A percentile compares a stretch with the other conserved stretches of the same genome.
Evolutionary conservation across 2,113 vertebrate genomes (phyloP).

Genomic region (Mola mola): DNA sequence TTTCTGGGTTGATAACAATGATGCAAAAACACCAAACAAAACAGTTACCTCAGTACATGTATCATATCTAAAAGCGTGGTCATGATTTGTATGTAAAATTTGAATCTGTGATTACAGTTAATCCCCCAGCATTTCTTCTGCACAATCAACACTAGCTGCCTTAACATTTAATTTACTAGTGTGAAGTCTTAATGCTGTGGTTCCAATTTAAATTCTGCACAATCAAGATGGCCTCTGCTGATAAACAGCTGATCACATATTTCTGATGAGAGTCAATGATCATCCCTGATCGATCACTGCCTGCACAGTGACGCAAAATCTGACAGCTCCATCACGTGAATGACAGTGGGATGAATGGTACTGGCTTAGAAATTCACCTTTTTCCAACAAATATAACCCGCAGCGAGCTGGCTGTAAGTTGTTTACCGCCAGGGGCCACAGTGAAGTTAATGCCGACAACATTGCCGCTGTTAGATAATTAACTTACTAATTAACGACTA

Average conservation of each 20-base stretch:
- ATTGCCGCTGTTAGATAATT: slow-evolving; percentile 21
- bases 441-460: slow-evolving; percentile 27
- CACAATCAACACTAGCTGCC: too few relatives aligned
- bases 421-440: background rate
- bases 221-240: slow-evolving; percentile 27
- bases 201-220: background rate
- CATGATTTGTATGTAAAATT: too few relatives aligned
- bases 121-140: too few relatives aligned
- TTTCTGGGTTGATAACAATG: too few relatives aligned
- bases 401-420: background rate
- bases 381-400: background rate
- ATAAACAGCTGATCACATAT: slow-evolving; percentile 20
- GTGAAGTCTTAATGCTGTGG: too few relatives aligned
- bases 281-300: slow-evolving; percentile 10
- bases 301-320: slow-evolving; percentile 4
- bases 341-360: too few relatives aligned
- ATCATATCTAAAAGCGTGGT: too few relatives aligned
- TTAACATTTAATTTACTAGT: too few relatives aligned
- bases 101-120: too few relatives aligned
- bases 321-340: background rate
- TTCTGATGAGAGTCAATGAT: slow-evolving; percentile 7
- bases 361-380: background rate
- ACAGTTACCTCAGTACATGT: too few relatives aligned
- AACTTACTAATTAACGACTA: slow-evolving; percentile 32
- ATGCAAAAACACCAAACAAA: too few relatives aligned